Evolutionary conservation across 2,113 vertebrate genomes (phyloP).

Genomic region (Onychorhynchus coronatus): DNA sequence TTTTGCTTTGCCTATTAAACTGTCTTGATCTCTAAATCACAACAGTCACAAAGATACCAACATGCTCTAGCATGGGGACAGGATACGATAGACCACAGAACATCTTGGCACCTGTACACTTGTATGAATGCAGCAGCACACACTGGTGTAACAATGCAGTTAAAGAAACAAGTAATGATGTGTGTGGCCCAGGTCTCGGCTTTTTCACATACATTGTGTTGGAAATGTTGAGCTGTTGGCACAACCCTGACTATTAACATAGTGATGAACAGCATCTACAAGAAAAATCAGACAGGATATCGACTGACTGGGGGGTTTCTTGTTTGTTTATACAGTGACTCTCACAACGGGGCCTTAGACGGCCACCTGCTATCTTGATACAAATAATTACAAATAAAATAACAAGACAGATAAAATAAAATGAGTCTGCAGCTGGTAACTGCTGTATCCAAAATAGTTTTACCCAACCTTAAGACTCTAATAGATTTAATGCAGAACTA

Average conservation of each 20-base stretch:
- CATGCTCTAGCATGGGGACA: rapidly evolving
- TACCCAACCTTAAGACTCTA: neutral
- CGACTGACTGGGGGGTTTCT: neutral
- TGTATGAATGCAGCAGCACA: neutral
- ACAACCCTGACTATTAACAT: neutral
- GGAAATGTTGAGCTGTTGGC: neutral
- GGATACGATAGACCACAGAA: neutral
- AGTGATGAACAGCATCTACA: neutral
- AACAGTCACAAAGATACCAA: neutral
- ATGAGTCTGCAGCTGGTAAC: neutral
- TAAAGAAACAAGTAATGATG: neutral
- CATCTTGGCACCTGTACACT: neutral
- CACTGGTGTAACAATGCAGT: rapidly evolving
- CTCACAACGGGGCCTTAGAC: neutral
- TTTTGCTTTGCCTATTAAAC: neutral
- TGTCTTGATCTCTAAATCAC: neutral
- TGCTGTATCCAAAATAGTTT: neutral
- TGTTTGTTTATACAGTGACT: neutral
- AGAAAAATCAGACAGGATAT: neutral
- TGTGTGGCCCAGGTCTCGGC: neutral
- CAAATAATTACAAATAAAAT: neutral
- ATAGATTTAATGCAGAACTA: neutral
- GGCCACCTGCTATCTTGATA: neutral
- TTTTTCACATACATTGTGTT: neutral
- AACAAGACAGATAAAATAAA: neutral